These are phyloP conservation scores for Chamaea fasciata DNA, from an alignment of 2,113 vertebrate species.

Conservation along the genomic window DNA sequence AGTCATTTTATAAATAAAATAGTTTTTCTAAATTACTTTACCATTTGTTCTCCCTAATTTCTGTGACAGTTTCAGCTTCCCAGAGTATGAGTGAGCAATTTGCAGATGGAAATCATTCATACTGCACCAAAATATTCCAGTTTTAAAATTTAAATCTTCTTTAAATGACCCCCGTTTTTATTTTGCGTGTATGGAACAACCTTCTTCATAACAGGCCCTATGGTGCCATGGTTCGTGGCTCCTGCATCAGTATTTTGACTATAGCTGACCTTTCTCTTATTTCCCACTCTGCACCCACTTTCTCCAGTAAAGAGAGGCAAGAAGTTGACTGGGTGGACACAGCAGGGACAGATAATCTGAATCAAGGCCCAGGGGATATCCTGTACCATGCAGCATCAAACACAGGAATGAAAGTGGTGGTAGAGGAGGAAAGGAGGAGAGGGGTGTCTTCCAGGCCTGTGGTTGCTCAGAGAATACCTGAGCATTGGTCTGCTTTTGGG, in stretches of 20 bases:
- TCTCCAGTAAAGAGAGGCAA: background rate
- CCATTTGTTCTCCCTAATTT: background rate
- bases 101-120: background rate
- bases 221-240: background rate
- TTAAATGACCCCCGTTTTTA: background rate
- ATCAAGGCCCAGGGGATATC: background rate
- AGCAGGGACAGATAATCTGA: background rate
- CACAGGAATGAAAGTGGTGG: background rate
- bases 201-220: background rate
- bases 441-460: background rate
- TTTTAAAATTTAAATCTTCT: background rate
- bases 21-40: background rate
- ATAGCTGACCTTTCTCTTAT: background rate
- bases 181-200: background rate
- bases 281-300: background rate
- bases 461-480: background rate
- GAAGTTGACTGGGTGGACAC: background rate
- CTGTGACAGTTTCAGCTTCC: background rate
- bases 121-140: background rate
- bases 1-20: slow-evolving; percentile 39
- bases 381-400: background rate
- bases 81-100: background rate
- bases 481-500: background rate
- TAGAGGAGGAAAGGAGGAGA: background rate
- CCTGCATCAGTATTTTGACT: background rate